Evolutionary conservation across 2,113 vertebrate species (phyloP).

Genomic region (Murina feae): DNA sequence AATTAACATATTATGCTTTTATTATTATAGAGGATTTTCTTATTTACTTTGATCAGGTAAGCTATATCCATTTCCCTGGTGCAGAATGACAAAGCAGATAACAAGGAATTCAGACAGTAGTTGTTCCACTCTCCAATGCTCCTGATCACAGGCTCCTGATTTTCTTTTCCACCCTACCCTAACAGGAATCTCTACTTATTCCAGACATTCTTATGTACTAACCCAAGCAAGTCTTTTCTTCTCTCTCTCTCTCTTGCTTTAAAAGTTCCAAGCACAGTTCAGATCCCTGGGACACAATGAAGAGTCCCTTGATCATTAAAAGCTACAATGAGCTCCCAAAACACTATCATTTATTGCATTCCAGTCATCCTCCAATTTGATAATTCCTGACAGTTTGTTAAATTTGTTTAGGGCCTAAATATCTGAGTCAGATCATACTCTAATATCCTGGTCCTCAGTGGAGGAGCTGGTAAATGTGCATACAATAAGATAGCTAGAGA

Average conservation of each 20-base stretch:
- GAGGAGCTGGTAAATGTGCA: neutral
- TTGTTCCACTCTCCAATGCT: neutral
- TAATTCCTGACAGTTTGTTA: neutral
- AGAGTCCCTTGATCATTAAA: neutral
- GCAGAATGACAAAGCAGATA: neutral
- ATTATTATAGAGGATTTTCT: neutral
- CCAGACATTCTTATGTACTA: neutral
- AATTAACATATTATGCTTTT: too few species aligned
- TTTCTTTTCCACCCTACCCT: neutral
- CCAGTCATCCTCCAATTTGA: neutral
- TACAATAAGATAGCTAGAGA: neutral
- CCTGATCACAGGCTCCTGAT: neutral
- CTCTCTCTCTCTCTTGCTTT: neutral
- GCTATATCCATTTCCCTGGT: neutral
- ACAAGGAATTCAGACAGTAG: neutral
- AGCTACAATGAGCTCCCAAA: neutral
- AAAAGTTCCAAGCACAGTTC: neutral
- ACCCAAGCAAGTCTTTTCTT: neutral
- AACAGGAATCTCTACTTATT: neutral
- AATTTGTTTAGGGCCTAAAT: neutral
- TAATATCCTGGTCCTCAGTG: neutral
- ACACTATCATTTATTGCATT: neutral
- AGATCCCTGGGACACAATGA: neutral
- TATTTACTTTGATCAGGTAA: conserved; percentile 10
- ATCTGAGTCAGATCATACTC: neutral